Percentiles rank a stretch among this genome's conserved stretches.
Evolutionary conservation across 2,797 vertebrate species (phyloP).

Genomic region (Cichlasoma orientale): DNA sequence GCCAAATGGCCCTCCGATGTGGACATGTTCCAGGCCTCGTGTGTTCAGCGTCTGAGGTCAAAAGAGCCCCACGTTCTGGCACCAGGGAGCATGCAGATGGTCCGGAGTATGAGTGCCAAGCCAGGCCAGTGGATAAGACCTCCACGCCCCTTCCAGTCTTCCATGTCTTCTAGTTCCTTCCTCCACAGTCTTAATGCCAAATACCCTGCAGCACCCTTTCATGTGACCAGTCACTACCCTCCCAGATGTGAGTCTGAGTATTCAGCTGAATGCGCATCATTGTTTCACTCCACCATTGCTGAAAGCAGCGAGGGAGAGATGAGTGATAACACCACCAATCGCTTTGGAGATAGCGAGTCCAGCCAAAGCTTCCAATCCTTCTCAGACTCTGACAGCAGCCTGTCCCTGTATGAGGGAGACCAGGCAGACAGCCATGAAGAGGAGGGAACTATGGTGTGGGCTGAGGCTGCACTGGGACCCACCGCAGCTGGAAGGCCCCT

Average conservation of each 20-base stretch:
- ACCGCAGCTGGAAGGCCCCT: conserved; percentile 66
- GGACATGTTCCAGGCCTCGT: conserved; percentile 61
- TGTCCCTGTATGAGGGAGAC: conserved; percentile 78
- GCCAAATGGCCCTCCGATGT: conserved; percentile 84
- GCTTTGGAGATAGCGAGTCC: conserved; percentile 91
- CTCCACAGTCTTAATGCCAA: conserved; percentile 70
- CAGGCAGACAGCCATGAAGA: conserved; percentile 69
- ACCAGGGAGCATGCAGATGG: conserved; percentile 62
- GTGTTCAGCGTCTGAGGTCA: conserved; percentile 66
- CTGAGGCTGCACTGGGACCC: conserved; percentile 74
- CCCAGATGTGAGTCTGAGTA: conserved; percentile 87
- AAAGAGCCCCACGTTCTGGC: conserved; percentile 55
- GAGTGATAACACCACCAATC: conserved; percentile 88
- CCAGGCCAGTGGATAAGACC: conserved; percentile 69
- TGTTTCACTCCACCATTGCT: conserved; percentile 87
- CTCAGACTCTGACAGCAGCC: conserved; percentile 78
- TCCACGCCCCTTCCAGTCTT: conserved; percentile 51
- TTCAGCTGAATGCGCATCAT: conserved; percentile 84
- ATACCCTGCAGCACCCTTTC: conserved; percentile 78
- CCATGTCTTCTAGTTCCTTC: conserved; percentile 73
- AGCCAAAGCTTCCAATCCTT: conserved; percentile 81
- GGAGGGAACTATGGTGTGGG: conserved; percentile 82
- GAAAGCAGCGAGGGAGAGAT: conserved; percentile 89
- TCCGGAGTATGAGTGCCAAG: conserved; percentile 63
- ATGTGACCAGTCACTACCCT: conserved; percentile 55